Base-by-base conservation (phyloP, 2,797 vertebrate species). In the Rhinogobio ventralis region DNA sequence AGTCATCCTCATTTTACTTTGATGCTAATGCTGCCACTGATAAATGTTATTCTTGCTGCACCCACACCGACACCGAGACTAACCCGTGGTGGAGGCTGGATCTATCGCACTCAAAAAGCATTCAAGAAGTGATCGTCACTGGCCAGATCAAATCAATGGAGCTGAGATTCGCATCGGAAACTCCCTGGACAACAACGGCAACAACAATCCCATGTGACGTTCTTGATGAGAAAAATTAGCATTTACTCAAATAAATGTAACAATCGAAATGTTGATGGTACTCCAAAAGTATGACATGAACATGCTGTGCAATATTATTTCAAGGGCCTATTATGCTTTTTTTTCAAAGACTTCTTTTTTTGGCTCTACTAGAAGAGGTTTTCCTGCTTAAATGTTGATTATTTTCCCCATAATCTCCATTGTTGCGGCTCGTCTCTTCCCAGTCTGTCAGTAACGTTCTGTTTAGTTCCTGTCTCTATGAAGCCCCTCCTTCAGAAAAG, bases 31-130 rank as follows among this genome's bases (percentile, higher is more conserved):
- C 0, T 20, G 72, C 49, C 0, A 53, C 6, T 53, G 72, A 74
- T 33, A 0, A 23, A 23, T 0, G 0, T 1, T 8, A 23, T 73
- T 0, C 0, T 2, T 10, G 0, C n/a, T 74, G 72, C 17, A 74
- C 46, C 28, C 17, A 53, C 28, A 74, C 72, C 8, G 0, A 51
- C 11, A 74, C 4, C 4, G 72, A 74, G 23, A 10, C n/a, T 28
- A 17, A 25, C n/a, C 67, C 67, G 13, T 69, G 67, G 67, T 69
- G 67, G 39, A 69, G 67, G 6, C 1, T 69, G 23, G 39, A 69
- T 45, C 39, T 57, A n/a, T 4, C 0, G 0, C 0, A 0, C 55
- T 4, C 1, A 10, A 57, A n/a, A 11, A 57, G 1, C 23, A 57
- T 57, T n/a, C 0, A 0, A 57, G 4, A n/a, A 11, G 55, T 57